Evolutionary conservation across 2,888 invertebrate species (phyloP), one percentile per base, ranked within the genome.

Genomic region (Malachius bipustulatus): DNA sequence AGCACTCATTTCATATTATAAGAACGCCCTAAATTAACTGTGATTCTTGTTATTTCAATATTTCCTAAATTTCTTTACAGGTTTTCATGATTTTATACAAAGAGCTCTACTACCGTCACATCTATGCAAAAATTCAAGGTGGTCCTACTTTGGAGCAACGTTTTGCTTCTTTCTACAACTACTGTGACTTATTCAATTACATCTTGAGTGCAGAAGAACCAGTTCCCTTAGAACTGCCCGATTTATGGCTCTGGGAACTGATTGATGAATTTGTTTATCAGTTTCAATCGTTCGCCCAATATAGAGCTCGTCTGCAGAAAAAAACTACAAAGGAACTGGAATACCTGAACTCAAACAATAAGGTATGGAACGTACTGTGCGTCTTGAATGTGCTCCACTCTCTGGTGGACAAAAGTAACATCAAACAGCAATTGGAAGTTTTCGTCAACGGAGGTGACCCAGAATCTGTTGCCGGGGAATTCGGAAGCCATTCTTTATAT

Each of bases 181-280:
- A 98, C 59, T 97, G 97, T 65, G 88, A 91, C 55, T 74, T 99
- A 36, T 97, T 98, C 67, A 96, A 97, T 64, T 83, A 87, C 55
- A 93, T 99, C 48, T 69, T 98, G 41, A 85, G 89, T 50, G 81
- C 89, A 0, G 80, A 83, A 45, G 81, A 80, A 16, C 94, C 94
- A 0, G 87, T 93, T 0, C 75, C 82, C 2, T 64, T 96, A 33
- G 90, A 91, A 57, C 63, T 98, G 38, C 97, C 98, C 8, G 96
- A 98, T 65, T 84, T 94, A 56, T 99, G 98, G 98, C 68, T 99
- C 16, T 98, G 98, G 98, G 98, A 98, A 61, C 77, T 99, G 34
- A 88, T 99, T 47, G 98, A 99, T 65, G 98, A 99, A 60, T 99
- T 98, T 65, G 93, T 99, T 26, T 98, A 98, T 57, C 97, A 97